Evolutionary conservation across 2,113 vertebrate genomes (phyloP), one percentile per base, ranked within the genome.

Genomic region (Hypocryptadius cinnamomeus): DNA sequence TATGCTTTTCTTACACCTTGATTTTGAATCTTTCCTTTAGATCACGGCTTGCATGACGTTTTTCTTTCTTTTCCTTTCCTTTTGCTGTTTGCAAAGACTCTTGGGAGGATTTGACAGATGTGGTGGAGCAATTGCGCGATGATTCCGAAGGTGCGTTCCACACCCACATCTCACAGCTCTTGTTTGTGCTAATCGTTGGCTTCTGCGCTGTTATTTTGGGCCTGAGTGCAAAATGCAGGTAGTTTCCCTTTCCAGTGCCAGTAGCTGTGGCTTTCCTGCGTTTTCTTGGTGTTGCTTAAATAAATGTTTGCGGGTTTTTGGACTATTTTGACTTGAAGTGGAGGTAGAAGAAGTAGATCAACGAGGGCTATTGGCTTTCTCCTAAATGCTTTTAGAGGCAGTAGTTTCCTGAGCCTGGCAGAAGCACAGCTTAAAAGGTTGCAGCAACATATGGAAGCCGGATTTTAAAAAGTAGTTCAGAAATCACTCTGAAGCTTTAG

Each of bases 51-150:
- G 98, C 98, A 98, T 98, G 98, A 98, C 97, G 90, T 97, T 97
- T 89, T 96, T 97, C 97, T 98, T 98, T 98, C 95, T 97, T 97
- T 97, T 97, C 95, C 97, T 98, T 98, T 97, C 92, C 97, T 98
- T 98, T 98, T 97, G 97, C 98, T 95, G 96, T 98, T 98, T 98
- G 98, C 98, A 98, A 99, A 99, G 98, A 98, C 98, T 99, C 98
- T 98, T 99, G 98, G 98, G 98, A 98, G 98, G 98, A 98, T 98
- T 98, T 99, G 98, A 98, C 98, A 98, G 98, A 98, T 97, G 98
- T 98, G 98, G 98, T 98, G 98, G 98, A 98, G 96, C 98, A 98
- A 98, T 98, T 99, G 98, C 98, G 98, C 80, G 98, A 97, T 98
- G 98, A 98, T 97, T 96, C 98, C 90, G 97, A 98, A 99, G 98